Evolutionary conservation across 2,888 invertebrate genomes (phyloP).

Genomic region (Noctua comes): DNA sequence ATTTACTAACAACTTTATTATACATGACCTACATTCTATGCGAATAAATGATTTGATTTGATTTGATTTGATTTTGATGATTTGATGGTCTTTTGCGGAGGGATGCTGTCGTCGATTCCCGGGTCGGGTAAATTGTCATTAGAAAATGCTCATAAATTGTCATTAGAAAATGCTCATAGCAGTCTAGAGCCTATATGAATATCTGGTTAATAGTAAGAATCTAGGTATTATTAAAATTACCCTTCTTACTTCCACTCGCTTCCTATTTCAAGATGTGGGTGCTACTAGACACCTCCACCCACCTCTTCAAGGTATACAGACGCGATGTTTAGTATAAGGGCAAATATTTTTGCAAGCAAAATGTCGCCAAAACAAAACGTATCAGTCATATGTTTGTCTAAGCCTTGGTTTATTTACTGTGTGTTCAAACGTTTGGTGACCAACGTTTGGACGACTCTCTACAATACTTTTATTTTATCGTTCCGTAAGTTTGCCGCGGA

Average conservation of each 20-base stretch:
- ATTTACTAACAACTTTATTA: no score
- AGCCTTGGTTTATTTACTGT: constrained; percentile 19
- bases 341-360: constrained; percentile 14
- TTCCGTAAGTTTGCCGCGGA: constrained; percentile 7
- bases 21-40: no score
- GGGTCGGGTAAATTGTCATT: neutral
- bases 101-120: neutral
- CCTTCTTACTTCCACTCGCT: neutral
- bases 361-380: constrained; percentile 22
- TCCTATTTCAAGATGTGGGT: neutral
- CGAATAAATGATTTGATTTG: no score
- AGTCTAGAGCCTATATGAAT: neutral
- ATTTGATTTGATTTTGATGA: no score
- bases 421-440: constrained; percentile 1
- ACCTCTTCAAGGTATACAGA: neutral
- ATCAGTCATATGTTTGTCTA: constrained; percentile 30
- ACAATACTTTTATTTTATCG: constrained; percentile 12
- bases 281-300: neutral
- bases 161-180: neutral
- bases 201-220: neutral
- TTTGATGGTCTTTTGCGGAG: neutral
- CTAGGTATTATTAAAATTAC: neutral
- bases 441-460: neutral
- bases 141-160: neutral
- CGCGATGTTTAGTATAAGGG: neutral